Evolutionary conservation across 2,888 invertebrate genomes (phyloP).

Genomic region (Drosophila merina): DNA sequence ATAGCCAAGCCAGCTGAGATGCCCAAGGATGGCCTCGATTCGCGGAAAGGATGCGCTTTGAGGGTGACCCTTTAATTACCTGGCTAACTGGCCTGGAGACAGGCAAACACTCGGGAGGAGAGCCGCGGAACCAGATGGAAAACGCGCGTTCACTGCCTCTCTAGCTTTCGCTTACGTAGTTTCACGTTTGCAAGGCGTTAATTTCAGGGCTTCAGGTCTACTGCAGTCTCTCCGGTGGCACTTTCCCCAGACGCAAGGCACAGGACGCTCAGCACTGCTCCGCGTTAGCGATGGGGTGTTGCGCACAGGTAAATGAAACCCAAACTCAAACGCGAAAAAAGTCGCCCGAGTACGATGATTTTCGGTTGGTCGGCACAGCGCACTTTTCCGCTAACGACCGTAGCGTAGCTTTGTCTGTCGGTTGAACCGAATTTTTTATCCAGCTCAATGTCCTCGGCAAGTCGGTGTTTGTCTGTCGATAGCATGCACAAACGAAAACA

Average conservation of each 20-base stretch:
- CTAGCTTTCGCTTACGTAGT: slow-evolving; percentile 56
- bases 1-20: slow-evolving; percentile 74
- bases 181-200: slow-evolving; percentile 19
- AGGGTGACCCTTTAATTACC: not conserved
- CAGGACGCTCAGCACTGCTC: slow-evolving; percentile 23
- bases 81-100: not conserved
- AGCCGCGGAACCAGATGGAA: slow-evolving; percentile 7
- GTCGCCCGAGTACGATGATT: slow-evolving; percentile 66
- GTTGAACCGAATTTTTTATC: slow-evolving; percentile 30
- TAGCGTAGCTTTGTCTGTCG: slow-evolving; percentile 71
- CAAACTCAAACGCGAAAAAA: slow-evolving; percentile 77
- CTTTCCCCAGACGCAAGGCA: slow-evolving; percentile 12
- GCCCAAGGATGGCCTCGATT: slow-evolving; percentile 11
- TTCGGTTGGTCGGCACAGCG: slow-evolving; percentile 57
- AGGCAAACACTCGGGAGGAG: not conserved
- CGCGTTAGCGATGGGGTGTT: slow-evolving; percentile 64
- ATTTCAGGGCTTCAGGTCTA: not conserved
- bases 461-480: not conserved
- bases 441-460: not conserved
- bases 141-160: slow-evolving; percentile 26
- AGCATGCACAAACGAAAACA: not conserved
- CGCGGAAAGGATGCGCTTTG: not conserved
- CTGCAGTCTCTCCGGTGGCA: slow-evolving; percentile 1
- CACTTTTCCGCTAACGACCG: slow-evolving; percentile 62
- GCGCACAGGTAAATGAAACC: slow-evolving; percentile 76